Evolutionary conservation across 2,888 invertebrate species (phyloP).

Genomic region (Coleophora flavipennella): DNA sequence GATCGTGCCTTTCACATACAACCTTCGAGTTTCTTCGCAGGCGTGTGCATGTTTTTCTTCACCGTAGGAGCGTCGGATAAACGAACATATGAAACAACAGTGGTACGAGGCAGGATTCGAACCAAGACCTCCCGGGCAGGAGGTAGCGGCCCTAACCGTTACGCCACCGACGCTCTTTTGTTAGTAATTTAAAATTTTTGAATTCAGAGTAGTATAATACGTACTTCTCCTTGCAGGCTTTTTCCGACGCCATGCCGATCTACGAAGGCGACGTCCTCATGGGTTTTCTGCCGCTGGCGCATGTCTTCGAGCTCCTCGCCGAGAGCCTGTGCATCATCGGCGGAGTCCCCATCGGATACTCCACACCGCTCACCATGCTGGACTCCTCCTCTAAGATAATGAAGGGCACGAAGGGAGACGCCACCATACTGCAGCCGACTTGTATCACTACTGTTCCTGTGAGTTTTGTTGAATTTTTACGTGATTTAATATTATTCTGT

Average conservation of each 20-base stretch:
- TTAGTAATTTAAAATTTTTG: not conserved
- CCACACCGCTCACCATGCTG: constrained; percentile 93
- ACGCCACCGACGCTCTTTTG: no score
- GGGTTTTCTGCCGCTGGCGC: constrained; percentile 96
- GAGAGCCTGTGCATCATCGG: constrained; percentile 87
- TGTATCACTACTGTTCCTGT: constrained; percentile 98
- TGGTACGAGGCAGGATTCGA: no score
- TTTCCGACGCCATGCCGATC: constrained; percentile 83
- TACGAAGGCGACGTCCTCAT: constrained; percentile 86
- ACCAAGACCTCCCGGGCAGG: no score
- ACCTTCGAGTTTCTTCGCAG: no score
- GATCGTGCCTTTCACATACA: no score
- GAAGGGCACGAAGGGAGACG: constrained; percentile 95
- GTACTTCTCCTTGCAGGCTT: constrained; percentile 51
- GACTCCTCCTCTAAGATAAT: constrained; percentile 96
- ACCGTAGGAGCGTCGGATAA: no score
- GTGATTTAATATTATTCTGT: not conserved
- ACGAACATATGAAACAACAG: no score
- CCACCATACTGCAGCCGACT: constrained; percentile 90
- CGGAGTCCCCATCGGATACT: constrained; percentile 92
- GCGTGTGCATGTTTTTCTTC: no score
- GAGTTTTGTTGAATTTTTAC: no score
- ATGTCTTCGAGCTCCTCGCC: constrained; percentile 96
- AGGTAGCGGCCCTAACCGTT: no score
- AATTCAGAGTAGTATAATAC: no score